These are phyloP conservation scores for Acyrthosiphon pisum DNA, from an alignment of 1,140 invertebrate species.

Conservation along the genomic window DNA sequence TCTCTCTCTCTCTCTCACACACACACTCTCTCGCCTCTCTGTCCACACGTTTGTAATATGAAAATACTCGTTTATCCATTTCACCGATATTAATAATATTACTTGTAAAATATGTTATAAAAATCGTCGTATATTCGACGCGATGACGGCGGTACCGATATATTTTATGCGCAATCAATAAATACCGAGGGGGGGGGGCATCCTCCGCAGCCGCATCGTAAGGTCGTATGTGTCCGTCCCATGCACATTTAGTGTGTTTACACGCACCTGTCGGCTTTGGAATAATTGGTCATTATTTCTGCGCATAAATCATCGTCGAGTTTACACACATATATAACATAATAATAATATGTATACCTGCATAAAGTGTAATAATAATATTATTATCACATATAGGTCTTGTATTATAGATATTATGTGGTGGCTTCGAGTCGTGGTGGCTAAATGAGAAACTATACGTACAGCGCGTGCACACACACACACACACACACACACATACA, in stretches of 20 bases:
- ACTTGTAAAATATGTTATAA: background rate
- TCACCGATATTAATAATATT: background rate
- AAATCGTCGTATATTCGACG: background rate
- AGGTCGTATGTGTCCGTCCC: background rate
- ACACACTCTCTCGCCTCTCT: background rate
- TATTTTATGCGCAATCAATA: conserved; percentile 15
- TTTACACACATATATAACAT: background rate
- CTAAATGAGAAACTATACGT: background rate
- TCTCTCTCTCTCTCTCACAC: background rate
- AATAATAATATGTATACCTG: background rate
- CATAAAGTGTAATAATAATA: background rate
- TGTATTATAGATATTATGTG: background rate
- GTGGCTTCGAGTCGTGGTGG: background rate
- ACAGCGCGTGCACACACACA: background rate
- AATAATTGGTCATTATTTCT: conserved; percentile 40
- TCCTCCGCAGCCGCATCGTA: too few species aligned
- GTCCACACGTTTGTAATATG: background rate
- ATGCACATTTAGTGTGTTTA: background rate
- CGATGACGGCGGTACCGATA: background rate
- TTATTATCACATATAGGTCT: background rate
- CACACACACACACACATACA: too few species aligned
- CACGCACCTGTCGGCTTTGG: conserved; percentile 32
- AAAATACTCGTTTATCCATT: background rate
- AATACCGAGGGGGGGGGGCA: background rate
- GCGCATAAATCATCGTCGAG: conserved; percentile 28